phyloP scores from a whole-genome alignment of 2,113 vertebrate genomes.

The Erpornis zantholeuca region DNA sequence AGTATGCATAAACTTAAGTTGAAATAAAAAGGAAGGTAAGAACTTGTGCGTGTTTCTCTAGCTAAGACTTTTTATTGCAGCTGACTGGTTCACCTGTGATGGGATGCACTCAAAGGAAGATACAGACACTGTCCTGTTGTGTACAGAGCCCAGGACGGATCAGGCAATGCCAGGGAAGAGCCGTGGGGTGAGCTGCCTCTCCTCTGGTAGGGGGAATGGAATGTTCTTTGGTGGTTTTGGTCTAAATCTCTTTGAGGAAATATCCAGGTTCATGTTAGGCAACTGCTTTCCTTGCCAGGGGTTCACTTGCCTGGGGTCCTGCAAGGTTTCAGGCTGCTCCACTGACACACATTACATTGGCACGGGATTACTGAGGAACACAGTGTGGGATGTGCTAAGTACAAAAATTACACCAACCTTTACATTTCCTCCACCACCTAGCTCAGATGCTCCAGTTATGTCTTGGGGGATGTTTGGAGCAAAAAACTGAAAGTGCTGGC shows the following conservation, averaged over 20 bases:
- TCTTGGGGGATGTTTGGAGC: not conserved
- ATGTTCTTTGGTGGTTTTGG: not conserved
- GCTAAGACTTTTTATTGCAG: not conserved
- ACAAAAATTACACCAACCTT: conserved; percentile 19
- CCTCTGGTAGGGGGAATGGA: not conserved
- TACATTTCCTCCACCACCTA: not conserved
- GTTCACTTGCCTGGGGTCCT: not conserved
- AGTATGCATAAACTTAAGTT: not conserved
- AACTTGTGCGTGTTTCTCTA: not conserved
- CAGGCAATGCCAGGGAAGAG: not conserved
- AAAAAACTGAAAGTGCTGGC: not conserved
- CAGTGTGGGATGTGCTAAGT: not conserved
- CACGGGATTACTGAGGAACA: not conserved
- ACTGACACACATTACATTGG: not conserved
- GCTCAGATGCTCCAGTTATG: conserved; percentile 6
- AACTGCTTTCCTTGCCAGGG: not conserved
- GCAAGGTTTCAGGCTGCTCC: conserved; percentile 11
- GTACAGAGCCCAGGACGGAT: not conserved
- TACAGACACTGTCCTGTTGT: not conserved
- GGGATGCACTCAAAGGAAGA: not conserved
- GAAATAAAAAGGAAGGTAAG: not conserved
- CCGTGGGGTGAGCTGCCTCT: not conserved
- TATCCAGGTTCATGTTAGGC: not conserved
- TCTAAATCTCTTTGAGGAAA: not conserved
- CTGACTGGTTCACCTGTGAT: not conserved